Percentiles rank a stretch among this genome's conserved stretches.
Conservation (phyloP, 2,797 vertebrate genomes). For the Gymnoscopelus braueri region DNA sequence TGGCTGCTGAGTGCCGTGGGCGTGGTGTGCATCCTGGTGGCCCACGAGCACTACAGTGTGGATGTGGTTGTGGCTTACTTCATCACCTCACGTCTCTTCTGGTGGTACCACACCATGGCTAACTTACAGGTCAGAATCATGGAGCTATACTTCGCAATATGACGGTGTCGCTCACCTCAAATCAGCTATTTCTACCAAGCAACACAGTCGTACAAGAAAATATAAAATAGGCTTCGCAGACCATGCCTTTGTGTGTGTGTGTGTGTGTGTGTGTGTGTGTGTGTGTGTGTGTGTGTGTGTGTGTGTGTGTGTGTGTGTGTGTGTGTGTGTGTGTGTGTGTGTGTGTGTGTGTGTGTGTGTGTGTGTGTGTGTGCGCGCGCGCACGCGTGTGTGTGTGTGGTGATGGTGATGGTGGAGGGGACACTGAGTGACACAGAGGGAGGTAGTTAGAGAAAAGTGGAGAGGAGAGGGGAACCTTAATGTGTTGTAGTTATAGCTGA, state of each 20-base stretch:
- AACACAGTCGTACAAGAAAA: too few species aligned
- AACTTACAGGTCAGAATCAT: slow-evolving; percentile 88
- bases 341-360: background rate
- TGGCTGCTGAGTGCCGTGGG: slow-evolving; percentile 95
- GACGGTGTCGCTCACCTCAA: too few species aligned
- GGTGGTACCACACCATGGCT: slow-evolving; percentile 99
- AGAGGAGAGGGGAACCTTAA: too few species aligned
- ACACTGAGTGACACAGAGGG: background rate
- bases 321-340: background rate
- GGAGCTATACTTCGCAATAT: background rate
- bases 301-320: background rate
- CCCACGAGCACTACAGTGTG: slow-evolving; percentile 96
- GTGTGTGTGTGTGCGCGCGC: background rate
- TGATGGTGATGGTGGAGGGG: background rate
- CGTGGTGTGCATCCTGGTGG: slow-evolving; percentile 93
- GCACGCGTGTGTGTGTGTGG: slow-evolving; percentile 11
- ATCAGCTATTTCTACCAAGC: too few species aligned
- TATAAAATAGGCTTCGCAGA: background rate
- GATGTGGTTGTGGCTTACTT: slow-evolving; percentile 96
- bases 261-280: slow-evolving; percentile 19
- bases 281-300: slow-evolving; percentile 9
- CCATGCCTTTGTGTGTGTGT: background rate
- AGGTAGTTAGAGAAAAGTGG: too few species aligned
- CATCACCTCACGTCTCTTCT: slow-evolving; percentile 97
- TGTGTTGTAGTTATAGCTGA: background rate